phyloP scores from a whole-genome alignment of 2,797 vertebrate species.

The Danio choprae region DNA sequence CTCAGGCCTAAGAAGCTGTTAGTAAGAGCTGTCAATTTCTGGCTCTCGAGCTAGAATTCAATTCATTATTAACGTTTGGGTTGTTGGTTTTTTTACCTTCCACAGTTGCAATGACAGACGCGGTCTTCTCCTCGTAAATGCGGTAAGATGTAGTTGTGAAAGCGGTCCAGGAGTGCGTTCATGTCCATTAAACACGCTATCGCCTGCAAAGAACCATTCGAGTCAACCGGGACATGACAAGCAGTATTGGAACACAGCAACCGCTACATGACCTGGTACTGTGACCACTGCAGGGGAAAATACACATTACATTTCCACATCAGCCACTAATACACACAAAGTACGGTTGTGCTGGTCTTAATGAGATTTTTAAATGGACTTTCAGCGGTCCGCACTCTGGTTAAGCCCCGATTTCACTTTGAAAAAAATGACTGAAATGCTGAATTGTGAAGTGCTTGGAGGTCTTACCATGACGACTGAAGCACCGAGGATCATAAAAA shows the following conservation, averaged over 20 bases:
- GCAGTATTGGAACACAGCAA: constrained; percentile 70
- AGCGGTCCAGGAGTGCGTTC: constrained; percentile 99
- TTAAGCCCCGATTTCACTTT: constrained; percentile 51
- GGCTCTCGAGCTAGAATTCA: constrained; percentile 44
- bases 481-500: constrained; percentile 99
- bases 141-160: constrained; percentile 99
- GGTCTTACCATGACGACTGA: constrained; percentile 97
- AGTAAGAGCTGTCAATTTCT: constrained; percentile 60
- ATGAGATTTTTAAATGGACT: constrained; percentile 38
- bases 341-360: constrained; percentile 22
- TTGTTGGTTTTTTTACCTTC: constrained; percentile 85
- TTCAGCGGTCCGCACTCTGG: constrained; percentile 14
- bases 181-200: constrained; percentile 99
- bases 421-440: constrained; percentile 23
- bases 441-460: constrained; percentile 28
- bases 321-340: constrained; percentile 41
- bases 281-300: constrained; percentile 51
- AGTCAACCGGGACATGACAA: constrained; percentile 82
- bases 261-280: constrained; percentile 60
- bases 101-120: constrained; percentile 99
- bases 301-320: constrained; percentile 49
- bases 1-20: constrained; percentile 73
- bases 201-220: constrained; percentile 92
- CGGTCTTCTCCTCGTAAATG: constrained; percentile 98
- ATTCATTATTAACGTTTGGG: constrained; percentile 51